Percentiles rank a stretch among this genome's conserved stretches.
Conservation (phyloP, 2,888 invertebrate species). For the Bembecia ichneumoniformis region DNA sequence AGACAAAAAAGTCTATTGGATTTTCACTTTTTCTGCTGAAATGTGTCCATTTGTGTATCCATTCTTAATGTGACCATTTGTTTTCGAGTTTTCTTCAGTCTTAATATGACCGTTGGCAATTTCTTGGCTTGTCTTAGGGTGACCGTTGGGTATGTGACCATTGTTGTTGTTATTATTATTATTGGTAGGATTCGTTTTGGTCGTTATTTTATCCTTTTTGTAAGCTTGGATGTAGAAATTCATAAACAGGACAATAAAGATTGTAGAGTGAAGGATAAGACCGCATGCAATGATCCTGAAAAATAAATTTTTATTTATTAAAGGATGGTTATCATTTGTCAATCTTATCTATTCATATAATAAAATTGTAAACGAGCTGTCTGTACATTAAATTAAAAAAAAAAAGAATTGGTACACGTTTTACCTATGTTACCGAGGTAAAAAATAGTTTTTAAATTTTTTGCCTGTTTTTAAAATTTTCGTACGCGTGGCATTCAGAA, state of each 20-base stretch:
- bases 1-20: conserved; percentile 32
- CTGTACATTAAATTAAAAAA: too few species aligned
- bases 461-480: too few species aligned
- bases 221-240: conserved; percentile 93
- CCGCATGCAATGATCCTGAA: conserved; percentile 80
- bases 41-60: conserved; percentile 34
- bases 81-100: conserved; percentile 14
- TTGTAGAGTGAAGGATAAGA: conserved; percentile 82
- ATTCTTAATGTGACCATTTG: conserved; percentile 21
- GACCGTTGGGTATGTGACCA: neutral
- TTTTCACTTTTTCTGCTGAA: conserved; percentile 44
- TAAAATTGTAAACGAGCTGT: too few species aligned
- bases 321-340: too few species aligned
- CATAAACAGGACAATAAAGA: conserved; percentile 92
- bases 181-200: conserved; percentile 22
- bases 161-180: conserved; percentile 38
- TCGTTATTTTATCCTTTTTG: conserved; percentile 43
- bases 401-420: too few species aligned
- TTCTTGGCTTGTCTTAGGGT: conserved; percentile 22
- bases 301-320: too few species aligned
- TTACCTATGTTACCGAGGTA: too few species aligned
- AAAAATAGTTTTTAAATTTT: too few species aligned
- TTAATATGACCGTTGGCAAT: conserved; percentile 4
- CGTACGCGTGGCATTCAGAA: too few species aligned
- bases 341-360: too few species aligned